Base-by-base conservation (phyloP, 1,140 invertebrate species). In the Popillia japonica region DNA sequence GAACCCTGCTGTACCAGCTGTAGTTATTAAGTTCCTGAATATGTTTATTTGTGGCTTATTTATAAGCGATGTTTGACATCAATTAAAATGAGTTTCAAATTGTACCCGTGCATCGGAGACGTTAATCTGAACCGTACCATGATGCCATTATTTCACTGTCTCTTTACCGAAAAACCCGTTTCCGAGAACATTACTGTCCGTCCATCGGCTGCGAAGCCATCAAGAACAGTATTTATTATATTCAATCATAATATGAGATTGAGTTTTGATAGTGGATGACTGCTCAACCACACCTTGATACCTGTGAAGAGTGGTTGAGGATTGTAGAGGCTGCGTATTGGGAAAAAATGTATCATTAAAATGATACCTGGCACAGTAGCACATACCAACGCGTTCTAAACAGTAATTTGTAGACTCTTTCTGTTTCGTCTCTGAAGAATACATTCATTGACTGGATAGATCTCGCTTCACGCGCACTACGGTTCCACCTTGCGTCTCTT, bases 171-270 rank as follows among this genome's bases (percentile, higher is more conserved):
- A 48, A 75, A 75, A 48, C 73, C 42, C 40, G 42, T 42, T 48
- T 42, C 40, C 40, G 42, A 75, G 40, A 41, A 75, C 73, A 48
- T 75, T 75, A 75, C 42, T 75, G 42, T 42, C 40, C 42, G 40
- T 48, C 40, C 42, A 48, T 42, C 73, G 73, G 42, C 42, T 42
- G 17, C 42, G n/a, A 11, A 41, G 22, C 73, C 73, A 42, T 75
- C 42, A 75, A 75, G n/a, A 75, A 22, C 61, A 68, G 61, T 68
- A 68, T 68, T 68, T 68, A 68, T 55, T 76, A 44, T 76, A 76
- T 34, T 76, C 75, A 48, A 76, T 76, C 75, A 76, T 61, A 76
- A 76, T 61, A 76, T n/a, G 42, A 59, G 75, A 76, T 76, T 76
- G 44, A 61, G 75, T 76, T 76, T 61, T 76, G 75, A 76, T 48